These are phyloP conservation scores for Microtus richardsoni DNA, from an alignment of 2,113 vertebrate genomes.

Conservation along the genomic window DNA sequence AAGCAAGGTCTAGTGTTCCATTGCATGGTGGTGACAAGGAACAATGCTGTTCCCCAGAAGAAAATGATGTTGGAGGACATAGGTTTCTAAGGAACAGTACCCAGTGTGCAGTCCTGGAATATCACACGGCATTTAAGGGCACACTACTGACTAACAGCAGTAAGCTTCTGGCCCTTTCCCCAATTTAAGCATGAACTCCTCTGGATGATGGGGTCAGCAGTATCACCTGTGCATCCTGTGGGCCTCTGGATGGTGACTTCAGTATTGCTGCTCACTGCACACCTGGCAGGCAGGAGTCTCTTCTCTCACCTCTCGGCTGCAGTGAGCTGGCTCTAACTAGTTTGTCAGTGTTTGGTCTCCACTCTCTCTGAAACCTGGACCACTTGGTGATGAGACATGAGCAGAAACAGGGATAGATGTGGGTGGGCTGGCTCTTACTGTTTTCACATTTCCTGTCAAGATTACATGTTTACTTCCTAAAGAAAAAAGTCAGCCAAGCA, in stretches of 20 bases:
- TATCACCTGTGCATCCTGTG: background rate
- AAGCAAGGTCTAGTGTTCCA: background rate
- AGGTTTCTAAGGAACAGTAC: background rate
- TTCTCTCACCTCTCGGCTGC: background rate
- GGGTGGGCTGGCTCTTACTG: conserved; percentile 39
- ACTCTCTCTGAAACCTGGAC: background rate
- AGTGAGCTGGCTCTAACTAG: background rate
- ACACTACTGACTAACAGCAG: background rate
- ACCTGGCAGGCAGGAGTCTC: background rate
- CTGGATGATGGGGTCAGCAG: background rate
- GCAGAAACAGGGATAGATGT: conserved; percentile 40
- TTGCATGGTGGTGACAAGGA: background rate
- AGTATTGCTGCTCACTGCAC: background rate
- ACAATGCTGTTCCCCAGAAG: background rate
- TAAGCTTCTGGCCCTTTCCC: background rate
- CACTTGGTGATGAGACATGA: conserved; percentile 25
- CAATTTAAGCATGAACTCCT: background rate
- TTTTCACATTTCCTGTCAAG: conserved; percentile 62
- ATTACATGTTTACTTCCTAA: conserved; percentile 66
- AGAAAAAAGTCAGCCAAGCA: conserved; percentile 67
- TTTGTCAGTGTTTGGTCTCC: background rate
- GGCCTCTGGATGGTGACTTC: background rate
- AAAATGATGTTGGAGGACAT: background rate
- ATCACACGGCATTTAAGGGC: background rate
- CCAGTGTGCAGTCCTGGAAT: background rate